Conservation (phyloP, 2,888 invertebrate species). For the Lithophane leautieri region DNA sequence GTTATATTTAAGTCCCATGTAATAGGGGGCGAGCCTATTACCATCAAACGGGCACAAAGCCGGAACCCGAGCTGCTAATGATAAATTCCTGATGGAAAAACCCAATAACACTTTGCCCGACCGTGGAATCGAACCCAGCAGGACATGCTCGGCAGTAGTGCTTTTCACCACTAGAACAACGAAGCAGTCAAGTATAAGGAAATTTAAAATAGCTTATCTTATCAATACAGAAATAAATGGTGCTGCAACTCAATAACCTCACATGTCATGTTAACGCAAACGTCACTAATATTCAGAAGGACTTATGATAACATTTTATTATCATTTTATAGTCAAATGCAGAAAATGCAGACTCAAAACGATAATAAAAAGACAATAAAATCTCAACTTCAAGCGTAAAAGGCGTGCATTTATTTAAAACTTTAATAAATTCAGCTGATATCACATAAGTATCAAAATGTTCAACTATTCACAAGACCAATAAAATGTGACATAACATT, state of each 20-base stretch:
- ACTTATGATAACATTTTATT: slow-evolving; percentile 26
- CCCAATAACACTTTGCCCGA: no score
- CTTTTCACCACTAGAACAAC: no score
- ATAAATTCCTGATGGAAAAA: no score
- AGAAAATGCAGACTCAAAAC: slow-evolving; percentile 22
- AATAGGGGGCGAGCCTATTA: no score
- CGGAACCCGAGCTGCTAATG: no score
- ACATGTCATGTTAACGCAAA: neutral
- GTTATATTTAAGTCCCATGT: no score
- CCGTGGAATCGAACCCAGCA: no score
- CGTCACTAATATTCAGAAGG: neutral
- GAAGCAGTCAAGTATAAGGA: neutral
- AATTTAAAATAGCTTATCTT: neutral
- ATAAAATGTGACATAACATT: slow-evolving; percentile 36
- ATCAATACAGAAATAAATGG: neutral
- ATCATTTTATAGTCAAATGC: slow-evolving; percentile 18
- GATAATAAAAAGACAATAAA: slow-evolving; percentile 20
- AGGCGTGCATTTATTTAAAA: slow-evolving; percentile 26
- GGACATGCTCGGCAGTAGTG: no score
- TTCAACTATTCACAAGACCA: slow-evolving; percentile 23
- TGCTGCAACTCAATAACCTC: neutral
- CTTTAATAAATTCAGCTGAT: slow-evolving; percentile 14
- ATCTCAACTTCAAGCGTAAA: slow-evolving; percentile 3
- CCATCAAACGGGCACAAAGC: no score
- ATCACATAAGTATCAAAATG: neutral